These are phyloP conservation scores for Crypturellus undulatus DNA, from an alignment of 2,113 vertebrate genomes.

Conservation along the genomic window DNA sequence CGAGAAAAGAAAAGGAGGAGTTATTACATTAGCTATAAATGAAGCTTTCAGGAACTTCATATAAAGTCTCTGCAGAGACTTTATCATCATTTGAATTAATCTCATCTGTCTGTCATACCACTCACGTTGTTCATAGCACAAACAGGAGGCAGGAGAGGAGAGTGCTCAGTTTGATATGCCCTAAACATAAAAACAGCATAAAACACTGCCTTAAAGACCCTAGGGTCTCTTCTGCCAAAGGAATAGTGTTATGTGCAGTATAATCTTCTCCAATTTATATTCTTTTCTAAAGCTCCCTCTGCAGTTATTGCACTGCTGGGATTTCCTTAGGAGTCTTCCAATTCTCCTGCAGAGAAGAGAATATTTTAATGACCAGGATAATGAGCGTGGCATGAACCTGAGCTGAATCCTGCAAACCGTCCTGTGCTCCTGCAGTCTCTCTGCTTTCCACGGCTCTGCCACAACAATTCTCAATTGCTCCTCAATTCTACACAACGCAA, in stretches of 20 bases:
- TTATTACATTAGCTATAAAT: background rate
- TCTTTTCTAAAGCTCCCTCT: background rate
- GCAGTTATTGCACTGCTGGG: background rate
- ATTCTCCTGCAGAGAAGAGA: background rate
- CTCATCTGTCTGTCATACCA: background rate
- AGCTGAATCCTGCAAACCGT: background rate
- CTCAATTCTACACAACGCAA: background rate
- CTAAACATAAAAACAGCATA: background rate
- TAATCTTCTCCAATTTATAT: background rate
- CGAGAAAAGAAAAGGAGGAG: conserved; percentile 10
- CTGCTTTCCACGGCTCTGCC: background rate
- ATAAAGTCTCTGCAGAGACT: background rate
- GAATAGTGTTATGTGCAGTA: background rate
- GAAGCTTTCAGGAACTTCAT: background rate
- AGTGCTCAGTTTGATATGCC: background rate
- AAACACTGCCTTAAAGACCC: background rate
- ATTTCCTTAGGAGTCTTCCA: background rate
- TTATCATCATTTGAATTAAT: background rate
- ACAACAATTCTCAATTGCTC: background rate
- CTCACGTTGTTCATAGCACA: fast-evolving
- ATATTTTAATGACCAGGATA: background rate
- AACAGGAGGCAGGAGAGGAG: background rate
- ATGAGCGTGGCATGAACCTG: background rate
- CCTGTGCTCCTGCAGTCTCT: background rate
- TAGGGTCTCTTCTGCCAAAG: background rate